Evolutionary conservation across 1,140 invertebrate genomes (phyloP).

Genomic region (Plutomurus gul): DNA sequence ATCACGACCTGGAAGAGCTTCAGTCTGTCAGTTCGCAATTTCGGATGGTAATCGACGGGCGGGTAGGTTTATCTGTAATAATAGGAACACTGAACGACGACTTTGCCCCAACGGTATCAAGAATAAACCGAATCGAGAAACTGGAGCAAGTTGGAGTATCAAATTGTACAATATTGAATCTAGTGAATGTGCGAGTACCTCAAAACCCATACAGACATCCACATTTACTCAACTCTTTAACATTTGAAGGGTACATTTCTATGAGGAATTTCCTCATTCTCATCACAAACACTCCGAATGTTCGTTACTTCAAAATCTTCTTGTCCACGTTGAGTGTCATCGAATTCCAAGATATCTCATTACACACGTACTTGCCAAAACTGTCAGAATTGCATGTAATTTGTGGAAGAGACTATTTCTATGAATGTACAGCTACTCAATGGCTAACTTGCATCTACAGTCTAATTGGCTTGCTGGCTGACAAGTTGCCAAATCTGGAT

Average conservation of each 20-base stretch:
- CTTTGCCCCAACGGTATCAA: background rate
- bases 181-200: background rate
- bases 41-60: background rate
- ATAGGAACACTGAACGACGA: background rate
- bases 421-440: background rate
- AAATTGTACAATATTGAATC: background rate
- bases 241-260: background rate
- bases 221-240: background rate
- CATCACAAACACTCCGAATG: background rate
- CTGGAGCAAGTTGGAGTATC: background rate
- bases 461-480: background rate
- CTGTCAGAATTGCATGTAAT: background rate
- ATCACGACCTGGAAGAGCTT: background rate
- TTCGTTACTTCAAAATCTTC: background rate
- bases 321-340: background rate
- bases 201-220: background rate
- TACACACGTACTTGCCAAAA: background rate
- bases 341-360: background rate
- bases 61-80: background rate
- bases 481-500: background rate
- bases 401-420: background rate
- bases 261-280: background rate
- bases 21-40: background rate
- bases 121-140: too few species aligned
- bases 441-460: background rate